Conservation (phyloP, 1,140 invertebrate genomes). For the Hydropsyche tenuis region DNA sequence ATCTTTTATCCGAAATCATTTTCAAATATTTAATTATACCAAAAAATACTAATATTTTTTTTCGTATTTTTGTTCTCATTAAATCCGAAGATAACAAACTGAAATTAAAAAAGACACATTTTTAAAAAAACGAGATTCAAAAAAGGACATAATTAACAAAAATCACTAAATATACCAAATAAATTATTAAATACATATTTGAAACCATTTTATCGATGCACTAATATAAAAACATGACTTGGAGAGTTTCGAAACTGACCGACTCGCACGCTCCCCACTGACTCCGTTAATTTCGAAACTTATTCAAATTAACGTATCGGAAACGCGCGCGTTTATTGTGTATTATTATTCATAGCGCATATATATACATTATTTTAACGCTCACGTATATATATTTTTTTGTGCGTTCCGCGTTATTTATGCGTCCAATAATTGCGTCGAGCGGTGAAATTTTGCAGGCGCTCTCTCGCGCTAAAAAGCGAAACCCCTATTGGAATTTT, state of each 20-base stretch:
- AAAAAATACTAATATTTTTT: too few relatives aligned
- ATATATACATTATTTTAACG: not conserved
- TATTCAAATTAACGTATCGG: not conserved
- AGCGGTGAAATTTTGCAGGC: constrained; percentile 1
- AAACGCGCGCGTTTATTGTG: not conserved
- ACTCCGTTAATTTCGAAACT: not conserved
- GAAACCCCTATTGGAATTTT: constrained; percentile 9
- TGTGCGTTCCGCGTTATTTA: constrained; percentile 3
- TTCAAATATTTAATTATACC: too few relatives aligned
- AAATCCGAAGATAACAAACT: too few relatives aligned
- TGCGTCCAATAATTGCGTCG: constrained; percentile 24
- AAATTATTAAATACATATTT: too few relatives aligned
- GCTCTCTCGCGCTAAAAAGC: not conserved
- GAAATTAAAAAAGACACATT: constrained; percentile 2
- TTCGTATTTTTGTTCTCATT: too few relatives aligned
- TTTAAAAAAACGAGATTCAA: not conserved
- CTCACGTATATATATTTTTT: not conserved
- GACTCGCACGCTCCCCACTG: not conserved
- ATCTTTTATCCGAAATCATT: too few relatives aligned
- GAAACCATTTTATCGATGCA: too few relatives aligned
- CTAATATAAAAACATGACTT: too few relatives aligned
- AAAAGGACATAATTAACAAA: too few relatives aligned
- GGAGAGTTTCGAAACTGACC: too few relatives aligned
- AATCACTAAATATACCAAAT: too few relatives aligned
- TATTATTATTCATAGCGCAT: constrained; percentile 1